Conservation (phyloP, 2,797 vertebrate species). For the Hydrophis major region DNA sequence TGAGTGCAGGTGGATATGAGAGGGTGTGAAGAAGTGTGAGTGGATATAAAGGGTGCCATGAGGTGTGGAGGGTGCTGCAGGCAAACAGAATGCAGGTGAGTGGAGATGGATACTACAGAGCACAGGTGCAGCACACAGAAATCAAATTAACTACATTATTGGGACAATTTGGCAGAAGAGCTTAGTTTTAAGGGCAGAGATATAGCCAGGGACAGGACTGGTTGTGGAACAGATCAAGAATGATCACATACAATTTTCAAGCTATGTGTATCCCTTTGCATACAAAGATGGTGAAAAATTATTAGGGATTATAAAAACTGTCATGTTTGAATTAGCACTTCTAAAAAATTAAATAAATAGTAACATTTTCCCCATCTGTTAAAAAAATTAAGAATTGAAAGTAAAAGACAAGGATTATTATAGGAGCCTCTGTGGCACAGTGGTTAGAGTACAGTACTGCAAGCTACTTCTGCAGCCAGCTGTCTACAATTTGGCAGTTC, state of each 20-base stretch:
- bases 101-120: not conserved
- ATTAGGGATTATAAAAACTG: not conserved
- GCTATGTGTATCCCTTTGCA: not conserved
- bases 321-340: not conserved
- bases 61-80: not conserved
- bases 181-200: not conserved
- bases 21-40: not conserved
- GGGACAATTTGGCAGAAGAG: not conserved
- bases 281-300: not conserved
- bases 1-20: not conserved
- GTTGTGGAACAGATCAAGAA: not conserved
- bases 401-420: not conserved
- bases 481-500: too few species aligned
- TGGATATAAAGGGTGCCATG: not conserved
- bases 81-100: not conserved
- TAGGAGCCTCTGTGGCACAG: too few species aligned
- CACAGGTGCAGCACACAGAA: not conserved
- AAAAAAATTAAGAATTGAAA: not conserved
- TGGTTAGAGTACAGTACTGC: too few species aligned
- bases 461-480: too few species aligned
- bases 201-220: not conserved
- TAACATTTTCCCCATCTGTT: slow-evolving; percentile 44
- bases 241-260: not conserved
- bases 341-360: slow-evolving; percentile 3
- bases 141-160: not conserved